Evolutionary conservation across 2,113 vertebrate genomes (phyloP).

Genomic region (Hepsetus odoe): DNA sequence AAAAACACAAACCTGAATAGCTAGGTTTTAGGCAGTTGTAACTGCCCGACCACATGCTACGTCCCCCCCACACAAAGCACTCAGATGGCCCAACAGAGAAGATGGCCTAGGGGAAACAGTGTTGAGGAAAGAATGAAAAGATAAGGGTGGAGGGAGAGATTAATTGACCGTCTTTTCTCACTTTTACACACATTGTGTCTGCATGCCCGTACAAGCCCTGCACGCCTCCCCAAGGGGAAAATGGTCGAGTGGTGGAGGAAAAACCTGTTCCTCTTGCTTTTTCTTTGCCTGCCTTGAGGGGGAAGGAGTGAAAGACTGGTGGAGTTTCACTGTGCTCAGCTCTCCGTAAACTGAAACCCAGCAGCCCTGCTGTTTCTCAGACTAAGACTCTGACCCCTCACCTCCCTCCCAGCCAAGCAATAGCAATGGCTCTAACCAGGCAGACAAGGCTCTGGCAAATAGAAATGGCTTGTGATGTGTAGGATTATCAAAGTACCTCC

Average conservation of each 20-base stretch:
- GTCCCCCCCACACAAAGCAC: slow-evolving; percentile 45
- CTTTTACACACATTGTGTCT: slow-evolving; percentile 70
- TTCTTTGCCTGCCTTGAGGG: slow-evolving; percentile 26
- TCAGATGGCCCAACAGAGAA: slow-evolving; percentile 39
- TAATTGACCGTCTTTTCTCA: slow-evolving; percentile 60
- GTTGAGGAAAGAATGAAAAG: slow-evolving; percentile 53
- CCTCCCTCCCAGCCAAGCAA: neutral
- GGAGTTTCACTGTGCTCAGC: slow-evolving; percentile 46
- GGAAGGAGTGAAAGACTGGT: slow-evolving; percentile 40
- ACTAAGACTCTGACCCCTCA: neutral
- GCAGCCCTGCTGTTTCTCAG: slow-evolving; percentile 9
- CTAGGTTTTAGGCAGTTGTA: slow-evolving; percentile 39
- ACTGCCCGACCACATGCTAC: slow-evolving; percentile 45
- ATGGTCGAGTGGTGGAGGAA: slow-evolving; percentile 58
- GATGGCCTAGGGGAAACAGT: slow-evolving; percentile 31
- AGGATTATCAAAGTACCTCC: slow-evolving; percentile 33
- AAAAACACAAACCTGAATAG: slow-evolving; percentile 32
- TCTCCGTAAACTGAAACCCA: slow-evolving; percentile 42
- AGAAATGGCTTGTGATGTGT: neutral
- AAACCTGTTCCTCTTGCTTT: slow-evolving; percentile 62
- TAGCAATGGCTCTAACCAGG: neutral
- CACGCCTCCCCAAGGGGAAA: slow-evolving; percentile 54
- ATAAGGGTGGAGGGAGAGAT: slow-evolving; percentile 54
- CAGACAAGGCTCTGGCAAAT: neutral
- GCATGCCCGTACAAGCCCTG: slow-evolving; percentile 68